Evolutionary conservation across 2,113 vertebrate species (phyloP), one percentile per base, ranked within the genome.

Genomic region (Trochalopteron elliotii): DNA sequence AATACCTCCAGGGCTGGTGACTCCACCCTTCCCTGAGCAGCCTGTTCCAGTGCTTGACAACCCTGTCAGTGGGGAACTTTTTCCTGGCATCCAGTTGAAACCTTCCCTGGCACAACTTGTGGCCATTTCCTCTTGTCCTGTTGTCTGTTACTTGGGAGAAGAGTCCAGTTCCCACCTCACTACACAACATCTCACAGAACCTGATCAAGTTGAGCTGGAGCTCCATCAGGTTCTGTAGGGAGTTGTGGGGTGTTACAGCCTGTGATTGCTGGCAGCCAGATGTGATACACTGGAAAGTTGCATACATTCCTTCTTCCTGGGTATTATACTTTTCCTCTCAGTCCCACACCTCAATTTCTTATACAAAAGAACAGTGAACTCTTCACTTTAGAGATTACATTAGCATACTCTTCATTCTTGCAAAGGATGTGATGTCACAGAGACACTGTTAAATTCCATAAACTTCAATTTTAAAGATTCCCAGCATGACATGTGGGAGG

Each of bases 171-270:
- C 40, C 40, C 18, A 37, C 8, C 17, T 68, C 0, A 1, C n/a
- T 42, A 0, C 15, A 35, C 21, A 42, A 9, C 25, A 27, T 13
- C 47, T 31, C 14, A 6, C n/a, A 63, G 63, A 33, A 9, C 14
- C 55, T 23, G 47, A 5, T 16, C 14, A 11, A 35, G 47, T 30
- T 45, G 13, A 37, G 25, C 15, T 87, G 72, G 59, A 64, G 1
- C 5, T 87, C 31, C 49, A 9, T 25, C 17, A 42, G 31, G 31
- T 16, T 68, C n/a, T 80, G 23, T 22, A 12, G 39, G 35, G 74
- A 30, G 7, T 0, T 64, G 39, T 25, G n/a, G 37, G 67, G 35
- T 40, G 37, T 27, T 57, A 2, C 0, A 33, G 49, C 12, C 47
- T 63, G 39, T 19, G 53, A 12, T 7, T 52, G 72, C 63, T 71